Conservation (phyloP, 1,140 invertebrate genomes). For the Cyclargus thomasi region DNA sequence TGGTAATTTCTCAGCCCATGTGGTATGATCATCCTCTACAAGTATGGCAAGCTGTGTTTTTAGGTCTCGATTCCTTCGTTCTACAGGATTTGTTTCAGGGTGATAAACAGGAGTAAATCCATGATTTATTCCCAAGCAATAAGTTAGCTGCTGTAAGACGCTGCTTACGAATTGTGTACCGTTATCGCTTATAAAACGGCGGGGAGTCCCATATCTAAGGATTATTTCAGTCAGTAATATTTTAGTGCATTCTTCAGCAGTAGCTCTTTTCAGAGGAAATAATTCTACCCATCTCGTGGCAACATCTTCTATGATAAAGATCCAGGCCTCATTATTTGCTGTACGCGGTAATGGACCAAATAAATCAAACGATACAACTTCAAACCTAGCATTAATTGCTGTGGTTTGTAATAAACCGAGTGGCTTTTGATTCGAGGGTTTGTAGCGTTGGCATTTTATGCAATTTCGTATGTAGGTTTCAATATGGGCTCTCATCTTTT, state of each 20-base stretch:
- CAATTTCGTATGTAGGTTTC: slow-evolving; percentile 21
- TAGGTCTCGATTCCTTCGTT: slow-evolving; percentile 21
- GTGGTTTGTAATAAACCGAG: slow-evolving; percentile 24
- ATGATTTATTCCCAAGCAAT: slow-evolving; percentile 16
- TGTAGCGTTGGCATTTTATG: slow-evolving; percentile 27
- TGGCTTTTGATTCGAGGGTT: slow-evolving; percentile 23
- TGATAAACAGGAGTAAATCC: slow-evolving; percentile 20
- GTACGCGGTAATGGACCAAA: slow-evolving; percentile 22
- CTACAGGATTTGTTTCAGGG: slow-evolving; percentile 19
- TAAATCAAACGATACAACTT: slow-evolving; percentile 17
- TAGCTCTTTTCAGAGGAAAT: slow-evolving; percentile 23
- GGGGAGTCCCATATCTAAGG: slow-evolving; percentile 16
- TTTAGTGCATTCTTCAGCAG: slow-evolving; percentile 16
- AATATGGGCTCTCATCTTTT: slow-evolving; percentile 21
- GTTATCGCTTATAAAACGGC: slow-evolving; percentile 22
- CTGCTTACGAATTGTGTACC: slow-evolving; percentile 21
- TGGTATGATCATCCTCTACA: slow-evolving; percentile 19
- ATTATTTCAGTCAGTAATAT: slow-evolving; percentile 17
- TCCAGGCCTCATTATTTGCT: slow-evolving; percentile 12
- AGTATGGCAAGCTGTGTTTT: slow-evolving; percentile 24
- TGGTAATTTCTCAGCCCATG: slow-evolving; percentile 21
- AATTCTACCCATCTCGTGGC: slow-evolving; percentile 24
- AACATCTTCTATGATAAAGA: slow-evolving; percentile 21
- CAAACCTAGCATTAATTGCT: slow-evolving; percentile 13
- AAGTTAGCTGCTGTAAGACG: slow-evolving; percentile 22